Evolutionary conservation across 2,888 invertebrate species (phyloP), one percentile per base, ranked within the genome.

Genomic region (Andrena flavipes): DNA sequence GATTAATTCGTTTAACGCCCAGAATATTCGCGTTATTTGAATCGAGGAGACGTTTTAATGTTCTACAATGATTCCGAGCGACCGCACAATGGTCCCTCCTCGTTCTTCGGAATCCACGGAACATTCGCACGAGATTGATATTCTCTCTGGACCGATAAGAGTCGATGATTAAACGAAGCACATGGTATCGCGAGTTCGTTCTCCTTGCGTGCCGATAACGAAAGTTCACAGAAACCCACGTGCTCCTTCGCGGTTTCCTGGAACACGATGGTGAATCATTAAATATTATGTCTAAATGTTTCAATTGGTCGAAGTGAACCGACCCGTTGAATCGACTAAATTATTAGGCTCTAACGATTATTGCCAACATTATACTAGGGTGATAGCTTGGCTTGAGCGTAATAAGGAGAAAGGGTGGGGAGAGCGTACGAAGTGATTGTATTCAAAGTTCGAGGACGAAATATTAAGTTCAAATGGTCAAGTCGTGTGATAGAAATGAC

Each of bases 201-300:
- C 76, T 86, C 65, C 77, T 83, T 80, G 54, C 35, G 30, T 35
- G 68, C 60, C 62, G 85, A 88, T 88, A 87, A 82, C 69, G 30
- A 71, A 84, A 74, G 83, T 89, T 48, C 84, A 88, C 84, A 86
- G 84, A 20, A 23, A 33, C 48, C 73, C 80, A 83, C 85, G 85
- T 85, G 84, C 68, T 76, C 64, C 56, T 20, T 62, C 67, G 48
- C 48, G 13, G n/a, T 6, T 80, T 79, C 73, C 30, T 35, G 65
- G 67, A 69, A 72, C 69, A 29, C 5, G 56, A 13, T 68, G 29
- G 35, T 42, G 76, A 82, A 78, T 77, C 78, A 75, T 82, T 54
- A 49, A 23, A 56, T 20, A 30, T 72, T 29, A 42, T 42, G 42
- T 71, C 33, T 20, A 51, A 70, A 64, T 62, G 65, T 62, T 67